Evolutionary conservation across 2,797 vertebrate species (phyloP), one percentile per base, ranked within the genome.

Genomic region (Brotula barbata): DNA sequence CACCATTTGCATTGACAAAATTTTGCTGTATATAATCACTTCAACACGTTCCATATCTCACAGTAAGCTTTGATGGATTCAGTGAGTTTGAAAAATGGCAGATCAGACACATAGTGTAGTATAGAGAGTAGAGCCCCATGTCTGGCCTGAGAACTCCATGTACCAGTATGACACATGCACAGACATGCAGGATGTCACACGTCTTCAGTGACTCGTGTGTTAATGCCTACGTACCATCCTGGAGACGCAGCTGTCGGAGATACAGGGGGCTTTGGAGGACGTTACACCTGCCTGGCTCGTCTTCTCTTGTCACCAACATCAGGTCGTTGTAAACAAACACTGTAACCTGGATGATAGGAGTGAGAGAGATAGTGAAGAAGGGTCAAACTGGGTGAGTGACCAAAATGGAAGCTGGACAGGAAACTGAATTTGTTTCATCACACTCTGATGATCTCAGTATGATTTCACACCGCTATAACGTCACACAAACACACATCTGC

Each of bases 241-340:
- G 94, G 11, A 98, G 91, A 51, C 93, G 90, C 58, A 97, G 90
- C 1, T 94, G 94, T 45, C 92, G 89, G 53, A 97, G 92, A 84
- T 90, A 96, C 51, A 98, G 91, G 1, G 95, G 96, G 77, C 96
- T 97, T 85, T 96, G 94, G 45, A 98, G 91, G 55, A 98, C 95
- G 0, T 94, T 94, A 78, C 95, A 98, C 68, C 91, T 88, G 17
- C 96, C 95, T 0, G 93, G 93, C 67, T 96, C 94, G 0, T 95
- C 94, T 75, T 98, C 96, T 81, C 94, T 93, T 6, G 96, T 96
- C 86, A 98, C 94, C 62, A 98, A 91, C 92, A 98, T 92, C 86
- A 98, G 80, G 82, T 98, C 96, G 0, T 90, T 96, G 81, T 98
- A 98, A 74, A 95, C 88, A 28, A 97, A 98, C 57, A 97, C 91